Base-by-base conservation (phyloP, 2,797 vertebrate species). In the Danio kyathit region DNA sequence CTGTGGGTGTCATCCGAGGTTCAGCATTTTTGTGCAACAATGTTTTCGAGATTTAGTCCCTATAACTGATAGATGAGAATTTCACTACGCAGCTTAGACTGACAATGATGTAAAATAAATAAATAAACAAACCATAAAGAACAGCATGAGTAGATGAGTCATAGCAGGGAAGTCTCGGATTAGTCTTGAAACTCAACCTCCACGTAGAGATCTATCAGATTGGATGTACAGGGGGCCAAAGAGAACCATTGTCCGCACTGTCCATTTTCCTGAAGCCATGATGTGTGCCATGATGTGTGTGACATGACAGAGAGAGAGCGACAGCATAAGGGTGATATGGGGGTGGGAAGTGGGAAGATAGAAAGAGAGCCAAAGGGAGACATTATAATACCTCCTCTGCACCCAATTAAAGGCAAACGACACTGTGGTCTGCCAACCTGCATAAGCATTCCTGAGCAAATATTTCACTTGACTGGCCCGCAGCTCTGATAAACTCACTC, bases 371-470 rank as follows among this genome's bases (percentile, higher is more conserved):
- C 76, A 79, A 52, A 71, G 56, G 46, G 64, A 78, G 61, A 83
- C 44, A 46, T 59, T 19, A 67, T 16, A 76, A 76, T 49, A 69
- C 73, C 57, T 66, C 66, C 69, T 81, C 49, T 77, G 56, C 49
- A 48, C 73, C 80, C 80, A 86, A 82, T 84, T 82, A 86, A 76
- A 86, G 66, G 56, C 60, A 64, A 82, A 80, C 17, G 17, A 74
- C 49, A 65, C 83, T 54, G 48, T 61, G 41, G 64, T 80, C 74
- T 74, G 71, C 72, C 67, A 65, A 75, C 66, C 76, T 82, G 64
- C 60, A 56, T 81, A 40, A 74, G 59, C 52, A 13, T 84, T 66
- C 77, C 52, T 75, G 64, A 83, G 81, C 43, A 44, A 44, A 79
- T 64, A 83, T 83, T 66, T 83, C 81, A 73, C 71, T 84, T n/a